phyloP scores from a whole-genome alignment of 2,888 invertebrate genomes.

The Fragum whitleyi region DNA sequence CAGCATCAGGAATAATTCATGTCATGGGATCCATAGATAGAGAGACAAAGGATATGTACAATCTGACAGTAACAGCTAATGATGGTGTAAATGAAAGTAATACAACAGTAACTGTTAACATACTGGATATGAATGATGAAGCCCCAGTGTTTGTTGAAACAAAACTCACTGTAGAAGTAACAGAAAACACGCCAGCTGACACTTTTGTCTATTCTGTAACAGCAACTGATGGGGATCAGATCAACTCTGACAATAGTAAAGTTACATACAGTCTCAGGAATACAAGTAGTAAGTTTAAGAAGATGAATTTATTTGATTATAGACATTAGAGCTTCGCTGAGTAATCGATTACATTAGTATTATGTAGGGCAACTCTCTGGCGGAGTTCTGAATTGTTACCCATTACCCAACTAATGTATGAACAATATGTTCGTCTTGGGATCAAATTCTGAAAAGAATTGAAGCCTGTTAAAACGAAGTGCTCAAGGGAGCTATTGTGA shows the following conservation, averaged over 20 bases:
- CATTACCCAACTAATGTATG: too few relatives aligned
- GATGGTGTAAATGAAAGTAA: conserved; percentile 37
- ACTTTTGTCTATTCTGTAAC: conserved; percentile 8
- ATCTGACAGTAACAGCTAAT: conserved; percentile 44
- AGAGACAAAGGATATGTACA: conserved; percentile 43
- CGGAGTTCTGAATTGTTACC: too few relatives aligned
- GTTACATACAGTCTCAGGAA: conserved; percentile 14
- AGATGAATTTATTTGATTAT: too few relatives aligned
- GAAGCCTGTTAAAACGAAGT: too few relatives aligned
- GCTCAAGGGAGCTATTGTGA: too few relatives aligned
- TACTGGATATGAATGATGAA: conserved; percentile 67
- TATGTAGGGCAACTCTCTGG: too few relatives aligned
- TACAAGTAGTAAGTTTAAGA: background rate
- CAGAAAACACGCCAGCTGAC: conserved; percentile 32
- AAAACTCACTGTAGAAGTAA: conserved; percentile 16
- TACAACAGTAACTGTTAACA: conserved; percentile 39
- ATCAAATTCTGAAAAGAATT: too few relatives aligned
- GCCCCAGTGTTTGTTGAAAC: conserved; percentile 47
- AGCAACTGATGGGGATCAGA: conserved; percentile 36
- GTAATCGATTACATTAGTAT: too few relatives aligned
- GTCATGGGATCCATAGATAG: conserved; percentile 55
- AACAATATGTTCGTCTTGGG: too few relatives aligned
- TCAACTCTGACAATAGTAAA: conserved; percentile 34
- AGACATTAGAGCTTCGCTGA: too few relatives aligned
- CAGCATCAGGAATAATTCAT: conserved; percentile 41